Evolutionary conservation across 2,113 vertebrate species (phyloP), one percentile per base, ranked within the genome.

Genomic region (Entosphenus tridentatus): DNA sequence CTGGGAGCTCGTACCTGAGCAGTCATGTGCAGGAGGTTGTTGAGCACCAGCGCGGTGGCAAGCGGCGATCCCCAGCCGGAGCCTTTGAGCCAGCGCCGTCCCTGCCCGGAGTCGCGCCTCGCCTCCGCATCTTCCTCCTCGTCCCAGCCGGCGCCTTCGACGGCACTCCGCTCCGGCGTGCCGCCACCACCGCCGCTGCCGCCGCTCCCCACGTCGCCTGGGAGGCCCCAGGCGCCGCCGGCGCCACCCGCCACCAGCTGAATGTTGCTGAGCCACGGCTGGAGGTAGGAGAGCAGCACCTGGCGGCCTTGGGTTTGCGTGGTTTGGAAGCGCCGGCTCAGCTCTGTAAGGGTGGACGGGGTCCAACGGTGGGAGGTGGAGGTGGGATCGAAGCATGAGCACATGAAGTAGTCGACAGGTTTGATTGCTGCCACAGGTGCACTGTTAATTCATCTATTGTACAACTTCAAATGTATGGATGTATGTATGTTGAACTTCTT

Each of bases 11-110:
- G 21, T 81, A 96, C 93, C 89, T 98, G 96, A 71, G 93, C 93
- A 0, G 92, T 98, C 91, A 98, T 96, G 75, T 93, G 96, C 93
- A 98, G 95, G 75, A 98, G 89, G 79, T 98, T 96, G 79, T 98
- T 98, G 69, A 98, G 88, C 74, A 98, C 89, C 67, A 98, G 77
- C 0, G 89, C 93, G 0, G 92, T 96, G 10, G 93, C 93, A 77
- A 95, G 89, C 14, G 90, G 82, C 55, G 90, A 96, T 39, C 93
- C 92, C 93, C 93, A 98, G 74, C 93, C 93, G 3, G 76, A 95
- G 70, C 93, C 93, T 76, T 83, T 86, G n/a, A 98, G 81, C 62
- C 62, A 65, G 21, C 10, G 62, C 62, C 21, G n/a, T 65, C 62
- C 62, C n/a, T n/a, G 21, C 70, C 86, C 85, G 7, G 76, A 82